Conservation (phyloP, 2,797 vertebrate species). For the Jordanella pulchra region DNA sequence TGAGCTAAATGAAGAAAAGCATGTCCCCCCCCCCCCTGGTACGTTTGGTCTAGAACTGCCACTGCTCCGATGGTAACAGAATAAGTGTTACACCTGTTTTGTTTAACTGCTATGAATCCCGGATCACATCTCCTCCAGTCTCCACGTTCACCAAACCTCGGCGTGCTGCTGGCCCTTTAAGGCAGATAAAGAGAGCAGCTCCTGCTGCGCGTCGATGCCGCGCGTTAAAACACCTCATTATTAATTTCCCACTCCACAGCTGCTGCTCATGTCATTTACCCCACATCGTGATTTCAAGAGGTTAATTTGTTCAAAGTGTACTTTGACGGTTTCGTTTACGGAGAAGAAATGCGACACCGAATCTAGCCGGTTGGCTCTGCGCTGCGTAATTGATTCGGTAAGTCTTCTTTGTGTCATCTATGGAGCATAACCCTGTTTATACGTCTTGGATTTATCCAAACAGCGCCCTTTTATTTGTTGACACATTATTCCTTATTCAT, state of each 20-base stretch:
- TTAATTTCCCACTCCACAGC: not conserved
- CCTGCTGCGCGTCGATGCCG: constrained; percentile 49
- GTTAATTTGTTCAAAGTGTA: not conserved
- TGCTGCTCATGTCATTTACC: not conserved
- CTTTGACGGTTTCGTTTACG: not conserved
- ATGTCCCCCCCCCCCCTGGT: too few relatives aligned
- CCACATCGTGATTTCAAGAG: not conserved
- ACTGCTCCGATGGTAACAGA: too few relatives aligned
- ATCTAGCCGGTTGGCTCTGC: constrained; percentile 26
- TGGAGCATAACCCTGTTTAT: constrained; percentile 16
- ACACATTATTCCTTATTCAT: accelerated
- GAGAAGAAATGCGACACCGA: constrained; percentile 38
- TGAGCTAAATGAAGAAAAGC: too few relatives aligned
- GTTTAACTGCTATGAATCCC: too few relatives aligned
- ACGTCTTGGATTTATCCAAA: not conserved
- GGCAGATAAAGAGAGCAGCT: constrained; percentile 45
- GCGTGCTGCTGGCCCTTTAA: constrained; percentile 76
- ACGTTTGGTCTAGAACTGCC: too few relatives aligned
- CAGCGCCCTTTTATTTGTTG: accelerated
- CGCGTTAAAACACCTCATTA: constrained; percentile 31
- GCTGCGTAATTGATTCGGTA: constrained; percentile 70
- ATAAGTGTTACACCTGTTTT: too few relatives aligned
- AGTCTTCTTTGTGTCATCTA: constrained; percentile 58
- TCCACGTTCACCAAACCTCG: not conserved
- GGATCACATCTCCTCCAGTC: too few relatives aligned